Base-by-base conservation (phyloP, 2,888 invertebrate genomes). In the Epicampocera succincta region DNA sequence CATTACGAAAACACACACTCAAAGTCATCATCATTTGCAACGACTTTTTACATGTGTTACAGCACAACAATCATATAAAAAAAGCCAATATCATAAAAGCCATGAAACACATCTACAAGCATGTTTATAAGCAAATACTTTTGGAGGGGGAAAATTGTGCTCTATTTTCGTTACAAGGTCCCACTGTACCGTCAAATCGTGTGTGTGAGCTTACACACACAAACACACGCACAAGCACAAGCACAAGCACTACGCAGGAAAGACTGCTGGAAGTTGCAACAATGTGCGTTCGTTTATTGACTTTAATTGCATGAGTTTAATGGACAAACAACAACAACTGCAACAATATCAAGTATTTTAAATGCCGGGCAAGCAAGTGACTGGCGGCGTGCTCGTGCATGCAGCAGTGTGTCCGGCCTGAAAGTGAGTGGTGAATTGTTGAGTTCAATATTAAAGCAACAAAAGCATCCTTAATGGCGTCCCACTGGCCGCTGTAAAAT, bases 201-300 rank as follows among this genome's bases (percentile, higher is more conserved):
- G 9, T 33, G 33, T 8, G 8, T 9, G 33, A 33, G 33, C 8
- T 25, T 5, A 5, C 25, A 3, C 25, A 25, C 25, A 25, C 25
- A 25, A 3, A 25, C 25, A 25, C 25, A 25, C 25, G 25, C 25
- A 3, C 25, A 25, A 3, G 2, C 25, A 25, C 25, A 25, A 3
- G 5, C 25, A 25, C 25, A 25, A 25, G n/a, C n/a, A n/a, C n/a
- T n/a, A n/a, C n/a, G n/a, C n/a, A n/a, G n/a, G n/a, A n/a, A n/a
- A n/a, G n/a, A n/a, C 5, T 25, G 25, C 25, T 25, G 25, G 5
- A 25, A 25, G 5, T 25, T 38, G 17, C 52, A 17, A 46, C 15
- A 33, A 38, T n/a, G n/a, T 38, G 44, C 73, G 73, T 33, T 65
- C 63, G 63, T 73, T 73, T 73, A 73, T 56, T 73, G 73, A 46